Evolutionary conservation across 2,888 invertebrate genomes (phyloP), one percentile per base, ranked within the genome.

Genomic region (Caenorhabditis doughertyi): DNA sequence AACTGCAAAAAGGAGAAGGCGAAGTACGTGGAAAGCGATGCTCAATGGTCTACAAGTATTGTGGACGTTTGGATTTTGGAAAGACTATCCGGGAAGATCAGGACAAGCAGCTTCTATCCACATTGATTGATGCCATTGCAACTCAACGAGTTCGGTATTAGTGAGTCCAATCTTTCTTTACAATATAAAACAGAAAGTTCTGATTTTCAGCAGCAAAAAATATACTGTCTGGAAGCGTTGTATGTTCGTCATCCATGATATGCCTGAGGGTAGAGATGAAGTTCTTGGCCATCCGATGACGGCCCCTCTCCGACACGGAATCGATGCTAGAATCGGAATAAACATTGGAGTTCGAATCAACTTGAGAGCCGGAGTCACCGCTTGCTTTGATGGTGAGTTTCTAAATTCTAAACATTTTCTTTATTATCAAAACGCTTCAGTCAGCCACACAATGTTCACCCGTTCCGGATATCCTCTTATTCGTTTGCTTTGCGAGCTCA

Each of bases 31-130:
- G 5, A 8, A 21, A 16, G 0, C 13, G 39, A 18, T 11, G n/a
- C n/a, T n/a, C n/a, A n/a, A 13, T 58, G 2, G 0, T 9, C 1
- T 21, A 13, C 39, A 58, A 58, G 39, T 58, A 21, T 21, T 21
- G 21, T 11, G 11, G 11, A 2, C 23, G 21, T 21, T 3, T 51
- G 7, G 32, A 29, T 11, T 29, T 56, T 32, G 56, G 56, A 56
- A 56, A 32, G 3, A 23, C 18, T 3, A 49, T 92, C 92, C 44
- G 44, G 5, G 86, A 89, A 95, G 0, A 97, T 96, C 42, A 44
- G 11, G 55, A 68, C 21, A 18, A 8, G 3, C 53, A 53, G n/a
- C 42, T 68, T 13, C 18, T 68, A 8, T 16, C 68, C 0, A 68
- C 68, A 4, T 13, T 68, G 2, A n/a, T 68, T 13, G 68, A 68